phyloP scores from a whole-genome alignment of 1,140 invertebrate species.

The Drosophila orena region DNA sequence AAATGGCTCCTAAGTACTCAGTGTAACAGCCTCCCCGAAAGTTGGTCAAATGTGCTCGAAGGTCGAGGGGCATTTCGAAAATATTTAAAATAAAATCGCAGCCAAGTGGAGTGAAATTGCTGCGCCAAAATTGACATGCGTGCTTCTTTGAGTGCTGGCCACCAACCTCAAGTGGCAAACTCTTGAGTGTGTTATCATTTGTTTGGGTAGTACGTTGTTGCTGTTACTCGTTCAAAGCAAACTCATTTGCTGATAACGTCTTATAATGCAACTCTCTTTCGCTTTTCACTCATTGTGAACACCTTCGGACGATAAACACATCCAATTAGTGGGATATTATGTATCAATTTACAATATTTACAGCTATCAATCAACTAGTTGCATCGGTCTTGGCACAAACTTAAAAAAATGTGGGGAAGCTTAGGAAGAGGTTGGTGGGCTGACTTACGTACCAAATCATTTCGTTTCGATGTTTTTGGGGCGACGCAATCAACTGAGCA shows the following conservation, averaged over 20 bases:
- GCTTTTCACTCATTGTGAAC: conserved; percentile 9
- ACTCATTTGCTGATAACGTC: conserved; percentile 23
- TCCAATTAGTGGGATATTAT: conserved; percentile 25
- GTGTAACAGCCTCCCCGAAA: conserved; percentile 37
- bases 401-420: conserved; percentile 12
- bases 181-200: conserved; percentile 30
- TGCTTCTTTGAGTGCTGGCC: not conserved
- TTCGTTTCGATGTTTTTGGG: conserved; percentile 32
- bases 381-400: conserved; percentile 21
- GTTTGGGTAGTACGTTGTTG: conserved; percentile 8
- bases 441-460: conserved; percentile 26
- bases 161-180: conserved; percentile 26
- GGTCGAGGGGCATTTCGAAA: conserved; percentile 21
- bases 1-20: conserved; percentile 23
- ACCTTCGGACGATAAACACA: conserved; percentile 2
- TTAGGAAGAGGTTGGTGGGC: not conserved
- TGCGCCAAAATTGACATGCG: conserved; percentile 26
- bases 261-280: conserved; percentile 8
- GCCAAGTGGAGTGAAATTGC: conserved; percentile 19
- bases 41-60: conserved; percentile 35
- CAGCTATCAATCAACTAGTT: conserved; percentile 31
- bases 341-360: conserved; percentile 32
- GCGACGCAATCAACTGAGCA: conserved; percentile 61
- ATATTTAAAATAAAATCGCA: not conserved
- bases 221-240: conserved; percentile 5